Percentiles rank a stretch among this genome's conserved stretches.
Conservation (phyloP, 2,113 vertebrate genomes). For the Leptobrachium ailaonicum region DNA sequence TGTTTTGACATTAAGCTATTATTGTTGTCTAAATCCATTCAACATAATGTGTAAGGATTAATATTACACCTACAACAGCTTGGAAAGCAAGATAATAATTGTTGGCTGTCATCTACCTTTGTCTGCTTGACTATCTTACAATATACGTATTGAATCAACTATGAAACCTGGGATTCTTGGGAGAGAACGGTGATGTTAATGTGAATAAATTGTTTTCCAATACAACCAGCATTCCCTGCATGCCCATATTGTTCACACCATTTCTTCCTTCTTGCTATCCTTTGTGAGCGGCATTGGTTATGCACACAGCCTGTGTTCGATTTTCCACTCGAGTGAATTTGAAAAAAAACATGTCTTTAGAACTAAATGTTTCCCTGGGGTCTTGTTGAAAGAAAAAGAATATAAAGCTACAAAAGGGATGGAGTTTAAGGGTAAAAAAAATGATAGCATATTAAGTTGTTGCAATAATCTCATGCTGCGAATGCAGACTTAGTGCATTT, state of each 20-base stretch:
- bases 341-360: constrained; percentile 74
- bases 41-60: constrained; percentile 63
- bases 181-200: constrained; percentile 66
- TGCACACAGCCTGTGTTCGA: constrained; percentile 73
- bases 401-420: constrained; percentile 32
- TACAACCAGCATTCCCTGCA: constrained; percentile 63
- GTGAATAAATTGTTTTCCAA: constrained; percentile 74
- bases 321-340: constrained; percentile 81
- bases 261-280: constrained; percentile 67
- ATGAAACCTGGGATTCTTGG: constrained; percentile 73
- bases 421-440: constrained; percentile 52
- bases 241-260: constrained; percentile 68
- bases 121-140: constrained; percentile 65
- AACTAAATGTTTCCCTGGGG: constrained; percentile 79
- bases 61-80: constrained; percentile 63
- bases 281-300: constrained; percentile 66
- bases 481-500: constrained; percentile 68
- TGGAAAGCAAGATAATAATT: constrained; percentile 68
- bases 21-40: constrained; percentile 60
- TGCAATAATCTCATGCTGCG: constrained; percentile 76
- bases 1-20: constrained; percentile 62
- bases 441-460: constrained; percentile 66
- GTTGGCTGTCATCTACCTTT: constrained; percentile 57
- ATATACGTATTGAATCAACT: constrained; percentile 62
- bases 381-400: constrained; percentile 59